Evolutionary conservation across 2,888 invertebrate genomes (phyloP), one percentile per base, ranked within the genome.

Genomic region (Andrena camellia): DNA sequence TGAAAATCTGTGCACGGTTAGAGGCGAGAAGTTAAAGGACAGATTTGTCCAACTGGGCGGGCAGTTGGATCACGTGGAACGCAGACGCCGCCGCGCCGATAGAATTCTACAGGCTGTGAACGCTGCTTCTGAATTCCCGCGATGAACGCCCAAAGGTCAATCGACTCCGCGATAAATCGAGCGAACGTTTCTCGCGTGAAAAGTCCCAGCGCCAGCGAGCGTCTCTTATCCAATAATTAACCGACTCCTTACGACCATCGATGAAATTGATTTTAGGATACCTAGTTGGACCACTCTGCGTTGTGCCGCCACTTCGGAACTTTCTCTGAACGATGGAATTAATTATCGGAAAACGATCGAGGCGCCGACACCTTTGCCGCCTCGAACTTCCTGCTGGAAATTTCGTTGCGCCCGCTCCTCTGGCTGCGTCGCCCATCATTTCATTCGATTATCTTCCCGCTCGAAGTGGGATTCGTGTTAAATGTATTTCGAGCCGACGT

Each of bases 301-400:
- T 63, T 68, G 59, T 74, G 48, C 54, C 52, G 35, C 10, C 69
- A 13, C 57, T 71, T 69, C 23, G 50, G 33, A 81, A 80, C 82
- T 81, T 85, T 82, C 76, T 54, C 52, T n/a, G 72, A 72, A 33
- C 78, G 76, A 68, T 74, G 66, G 81, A 87, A 86, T 86, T 88
- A 88, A 90, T 89, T 90, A 88, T 90, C 76, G 86, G 86, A 87
- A 89, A 87, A 87, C 85, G 83, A 87, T 90, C 66, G 69, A 42
- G 67, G 71, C 54, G 48, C 73, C 59, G 72, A 77, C 67, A 72
- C 71, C 59, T 80, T 66, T 35, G 29, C 13, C 26, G 1, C 20
- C n/a, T 35, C 35, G 13, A 57, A 42, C 20, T 50, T 63, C 42
- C 76, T 10, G 0, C 8, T 33, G 35, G 42, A 67, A 63, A 63